Evolutionary conservation across 37 sponge, comb jelly and placozoan genomes (phyloP), one percentile per base, ranked within the genome.

Genomic region (Oopsacas minuta): DNA sequence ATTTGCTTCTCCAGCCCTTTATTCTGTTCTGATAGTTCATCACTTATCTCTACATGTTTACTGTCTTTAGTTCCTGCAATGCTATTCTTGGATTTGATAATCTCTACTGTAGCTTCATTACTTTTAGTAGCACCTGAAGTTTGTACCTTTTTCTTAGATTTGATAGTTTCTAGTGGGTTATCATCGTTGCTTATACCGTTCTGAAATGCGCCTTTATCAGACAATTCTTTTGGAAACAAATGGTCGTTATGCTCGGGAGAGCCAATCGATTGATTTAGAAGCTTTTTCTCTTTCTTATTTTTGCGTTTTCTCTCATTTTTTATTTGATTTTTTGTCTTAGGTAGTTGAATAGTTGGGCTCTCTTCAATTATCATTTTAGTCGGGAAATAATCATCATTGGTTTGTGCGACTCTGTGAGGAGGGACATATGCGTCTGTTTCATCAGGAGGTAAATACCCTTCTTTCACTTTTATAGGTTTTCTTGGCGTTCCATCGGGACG

Each of bases 391-490:
- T 12, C 75, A 25, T 5, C 75, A 10, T 61, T 10, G 7, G 75
- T 10, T n/a, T 61, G 75, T 32, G 5, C 75, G 5, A 25, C 28
- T n/a, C 28, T 61, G 75, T 61, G 75, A 25, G 75, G 75, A 20
- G 75, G 75, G 20, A 61, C 75, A 61, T 95, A 95, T 34, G 87
- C 86, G 7, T 91, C 91, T 23, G 93, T 87, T 83, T 95, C 96
- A 0, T 95, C 96, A 38, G 81, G 96, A 12, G 96, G 96, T 0
- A 91, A 85, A 86, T 95, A 95, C 0, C 96, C 96, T 5, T 89
- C 88, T 81, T 89, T 93, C 15, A 95, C 93, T 23, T 86, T 83
- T 38, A 83, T 69, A 39, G 90, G 87, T 83, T 95, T 95, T 37
- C 96, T 38, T 91, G 93, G 93, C 0, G 91, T 90, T 0, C 96